Conservation (phyloP, 2,888 invertebrate genomes). For the Cephalotes varians region DNA sequence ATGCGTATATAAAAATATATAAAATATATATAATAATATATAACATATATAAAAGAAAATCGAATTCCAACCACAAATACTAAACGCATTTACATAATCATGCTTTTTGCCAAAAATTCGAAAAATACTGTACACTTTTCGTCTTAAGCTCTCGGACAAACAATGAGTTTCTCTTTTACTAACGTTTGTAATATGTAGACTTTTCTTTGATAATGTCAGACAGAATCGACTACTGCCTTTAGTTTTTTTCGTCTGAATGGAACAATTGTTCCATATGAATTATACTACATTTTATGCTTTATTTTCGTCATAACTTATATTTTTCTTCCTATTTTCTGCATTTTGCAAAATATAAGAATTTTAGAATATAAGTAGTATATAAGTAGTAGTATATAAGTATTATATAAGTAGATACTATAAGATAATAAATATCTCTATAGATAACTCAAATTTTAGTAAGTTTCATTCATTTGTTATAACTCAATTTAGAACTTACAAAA, state of each 20-base stretch:
- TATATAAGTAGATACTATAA: background rate
- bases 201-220: constrained; percentile 4
- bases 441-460: background rate
- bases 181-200: background rate
- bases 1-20: constrained; percentile 23
- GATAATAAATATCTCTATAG: background rate
- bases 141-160: constrained; percentile 15
- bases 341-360: background rate
- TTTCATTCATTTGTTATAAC: background rate
- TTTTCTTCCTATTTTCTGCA: background rate
- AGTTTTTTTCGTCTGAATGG: background rate
- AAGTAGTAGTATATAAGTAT: no score
- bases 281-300: background rate
- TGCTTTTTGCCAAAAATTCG: background rate
- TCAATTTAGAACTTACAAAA: background rate
- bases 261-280: constrained; percentile 11
- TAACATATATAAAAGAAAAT: background rate
- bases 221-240: constrained; percentile 7
- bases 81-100: background rate
- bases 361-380: no score
- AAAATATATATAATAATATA: background rate
- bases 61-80: constrained; percentile 35
- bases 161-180: constrained; percentile 8
- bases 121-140: background rate
- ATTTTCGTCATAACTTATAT: background rate